Conservation (phyloP, 2,797 vertebrate species). For the Psittacula derbiana region DNA sequence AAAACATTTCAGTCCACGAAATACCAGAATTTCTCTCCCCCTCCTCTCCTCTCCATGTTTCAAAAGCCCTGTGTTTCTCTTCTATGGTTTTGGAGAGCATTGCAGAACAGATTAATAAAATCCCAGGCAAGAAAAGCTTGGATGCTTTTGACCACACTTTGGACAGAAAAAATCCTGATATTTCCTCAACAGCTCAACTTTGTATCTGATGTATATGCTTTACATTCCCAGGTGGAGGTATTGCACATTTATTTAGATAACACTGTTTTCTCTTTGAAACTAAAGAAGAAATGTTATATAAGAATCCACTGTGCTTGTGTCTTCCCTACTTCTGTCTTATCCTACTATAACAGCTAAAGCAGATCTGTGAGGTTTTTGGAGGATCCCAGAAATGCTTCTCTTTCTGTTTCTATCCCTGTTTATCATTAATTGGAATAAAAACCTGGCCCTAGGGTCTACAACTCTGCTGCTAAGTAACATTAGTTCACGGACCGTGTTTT, state of each 20-base stretch:
- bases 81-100: neutral
- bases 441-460: neutral
- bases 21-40: neutral
- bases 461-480: neutral
- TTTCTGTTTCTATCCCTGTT: neutral
- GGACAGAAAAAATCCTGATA: neutral
- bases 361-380: neutral
- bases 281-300: neutral
- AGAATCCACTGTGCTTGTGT: neutral
- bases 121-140: neutral
- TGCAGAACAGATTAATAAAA: neutral
- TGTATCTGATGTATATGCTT: accelerated
- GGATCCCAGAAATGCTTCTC: neutral
- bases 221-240: neutral
- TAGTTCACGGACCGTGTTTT: neutral
- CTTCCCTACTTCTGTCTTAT: neutral
- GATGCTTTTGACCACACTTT: neutral
- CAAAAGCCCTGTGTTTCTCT: neutral
- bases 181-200: neutral
- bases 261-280: neutral
- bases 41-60: neutral
- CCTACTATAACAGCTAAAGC: neutral
- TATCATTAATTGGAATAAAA: neutral
- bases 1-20: neutral
- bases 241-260: neutral